phyloP scores from a whole-genome alignment of 2,888 invertebrate species.

The Volucella bombylans region DNA sequence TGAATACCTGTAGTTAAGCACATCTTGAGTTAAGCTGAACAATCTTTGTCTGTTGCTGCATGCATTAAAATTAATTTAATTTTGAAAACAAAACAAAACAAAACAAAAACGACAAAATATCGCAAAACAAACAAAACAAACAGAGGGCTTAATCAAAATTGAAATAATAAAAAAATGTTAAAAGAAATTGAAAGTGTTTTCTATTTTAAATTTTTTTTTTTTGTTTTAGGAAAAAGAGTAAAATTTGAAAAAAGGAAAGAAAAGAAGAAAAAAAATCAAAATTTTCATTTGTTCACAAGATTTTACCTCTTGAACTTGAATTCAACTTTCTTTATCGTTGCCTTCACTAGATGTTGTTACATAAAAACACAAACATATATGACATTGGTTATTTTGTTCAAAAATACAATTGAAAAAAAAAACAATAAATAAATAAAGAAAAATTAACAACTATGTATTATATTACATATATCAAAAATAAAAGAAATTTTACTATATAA shows the following conservation, averaged over 20 bases:
- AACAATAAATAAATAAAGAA: constrained; percentile 16
- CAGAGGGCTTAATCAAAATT: neutral
- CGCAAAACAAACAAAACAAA: constrained; percentile 37
- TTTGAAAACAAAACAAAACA: constrained; percentile 24
- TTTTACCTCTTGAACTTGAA: constrained; percentile 74
- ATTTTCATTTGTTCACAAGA: constrained; percentile 44
- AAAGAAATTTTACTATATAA: constrained; percentile 10
- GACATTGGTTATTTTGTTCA: constrained; percentile 58
- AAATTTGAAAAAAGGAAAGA: constrained; percentile 66
- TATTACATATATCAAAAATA: neutral
- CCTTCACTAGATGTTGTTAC: constrained; percentile 70
- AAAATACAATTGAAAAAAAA: constrained; percentile 21
- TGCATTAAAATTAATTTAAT: constrained; percentile 82
- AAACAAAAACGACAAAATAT: constrained; percentile 36
- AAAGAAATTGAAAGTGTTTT: constrained; percentile 18
- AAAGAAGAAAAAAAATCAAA: constrained; percentile 40
- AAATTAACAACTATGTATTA: constrained; percentile 2
- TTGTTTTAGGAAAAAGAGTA: constrained; percentile 64
- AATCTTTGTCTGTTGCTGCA: constrained; percentile 92
- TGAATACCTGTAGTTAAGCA: constrained; percentile 88
- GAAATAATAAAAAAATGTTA: constrained; percentile 14
- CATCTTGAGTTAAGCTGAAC: constrained; percentile 91
- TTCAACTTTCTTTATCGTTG: constrained; percentile 69
- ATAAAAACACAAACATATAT: constrained; percentile 63
- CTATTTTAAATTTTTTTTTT: neutral